Percentiles rank a stretch among this genome's conserved stretches.
These are phyloP conservation scores for Esox masquinongy DNA, from an alignment of 2,797 vertebrate species.

Conservation along the genomic window DNA sequence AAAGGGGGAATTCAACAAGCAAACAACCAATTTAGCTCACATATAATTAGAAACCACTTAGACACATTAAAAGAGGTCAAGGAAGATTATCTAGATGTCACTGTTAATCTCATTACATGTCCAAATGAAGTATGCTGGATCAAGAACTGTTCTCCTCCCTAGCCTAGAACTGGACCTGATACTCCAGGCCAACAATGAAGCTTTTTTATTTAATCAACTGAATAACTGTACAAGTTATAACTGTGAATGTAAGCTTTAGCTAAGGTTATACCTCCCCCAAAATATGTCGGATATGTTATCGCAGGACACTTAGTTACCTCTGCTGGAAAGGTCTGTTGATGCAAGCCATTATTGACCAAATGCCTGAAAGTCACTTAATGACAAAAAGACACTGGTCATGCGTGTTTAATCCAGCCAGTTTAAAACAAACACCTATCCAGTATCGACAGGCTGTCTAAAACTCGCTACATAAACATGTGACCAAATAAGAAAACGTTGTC, in stretches of 20 bases:
- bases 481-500: neutral
- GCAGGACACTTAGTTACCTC: neutral
- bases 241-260: no score
- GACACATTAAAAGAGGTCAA: neutral
- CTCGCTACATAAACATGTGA: neutral
- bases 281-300: neutral
- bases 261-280: neutral
- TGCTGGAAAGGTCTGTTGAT: neutral
- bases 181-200: neutral
- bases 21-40: neutral
- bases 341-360: neutral
- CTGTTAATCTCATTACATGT: conserved; percentile 2
- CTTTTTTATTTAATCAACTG: no score
- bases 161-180: neutral
- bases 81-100: neutral
- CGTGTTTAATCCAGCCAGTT: neutral
- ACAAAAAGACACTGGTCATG: neutral
- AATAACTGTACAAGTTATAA: no score
- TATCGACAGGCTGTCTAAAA: no score
- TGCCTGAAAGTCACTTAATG: neutral
- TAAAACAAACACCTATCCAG: no score
- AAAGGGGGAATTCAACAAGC: neutral
- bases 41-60: neutral
- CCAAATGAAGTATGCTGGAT: neutral
- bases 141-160: neutral